Conservation (phyloP, 2,797 vertebrate species). For the Lacerta bilineata region DNA sequence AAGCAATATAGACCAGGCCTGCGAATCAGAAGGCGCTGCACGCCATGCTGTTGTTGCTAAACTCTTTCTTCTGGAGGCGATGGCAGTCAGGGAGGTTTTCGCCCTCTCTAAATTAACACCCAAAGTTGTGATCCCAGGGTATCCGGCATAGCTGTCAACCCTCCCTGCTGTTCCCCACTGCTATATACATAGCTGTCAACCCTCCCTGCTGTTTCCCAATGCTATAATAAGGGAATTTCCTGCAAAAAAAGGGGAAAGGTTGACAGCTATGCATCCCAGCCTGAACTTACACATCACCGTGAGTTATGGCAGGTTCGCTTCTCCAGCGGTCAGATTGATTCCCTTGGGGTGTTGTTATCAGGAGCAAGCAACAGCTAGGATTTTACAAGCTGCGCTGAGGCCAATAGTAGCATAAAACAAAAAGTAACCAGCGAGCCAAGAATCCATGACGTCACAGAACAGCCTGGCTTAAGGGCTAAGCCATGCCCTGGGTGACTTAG, state of each 20-base stretch:
- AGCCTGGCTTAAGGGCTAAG: slow-evolving; percentile 54
- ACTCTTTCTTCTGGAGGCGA: slow-evolving; percentile 48
- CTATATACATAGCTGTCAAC: too few relatives aligned
- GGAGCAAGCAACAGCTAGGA: slow-evolving; percentile 52
- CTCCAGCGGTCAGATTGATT: slow-evolving; percentile 15
- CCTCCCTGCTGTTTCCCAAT: too few relatives aligned
- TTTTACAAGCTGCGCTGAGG: slow-evolving; percentile 56
- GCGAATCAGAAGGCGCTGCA: slow-evolving; percentile 61
- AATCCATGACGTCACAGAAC: slow-evolving; percentile 34
- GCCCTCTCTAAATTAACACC: slow-evolving; percentile 31
- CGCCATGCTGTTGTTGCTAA: slow-evolving; percentile 62
- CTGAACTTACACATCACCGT: not conserved
- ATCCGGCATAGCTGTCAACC: not conserved
- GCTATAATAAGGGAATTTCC: too few relatives aligned
- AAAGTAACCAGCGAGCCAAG: slow-evolving; percentile 48
- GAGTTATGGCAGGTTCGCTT: accelerated
- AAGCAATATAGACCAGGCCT: slow-evolving; percentile 82
- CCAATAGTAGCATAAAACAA: slow-evolving; percentile 38
- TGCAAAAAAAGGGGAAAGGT: too few relatives aligned
- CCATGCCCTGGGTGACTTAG: not conserved
- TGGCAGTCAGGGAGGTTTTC: slow-evolving; percentile 32
- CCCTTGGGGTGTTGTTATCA: slow-evolving; percentile 22
- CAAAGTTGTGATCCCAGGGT: slow-evolving; percentile 17
- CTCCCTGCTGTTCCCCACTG: too few relatives aligned
- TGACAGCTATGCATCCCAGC: not conserved